A percentile compares a stretch with the other conserved stretches of the same genome.
phyloP scores from a whole-genome alignment of 2,888 invertebrate species.

The Selenia dentaria region DNA sequence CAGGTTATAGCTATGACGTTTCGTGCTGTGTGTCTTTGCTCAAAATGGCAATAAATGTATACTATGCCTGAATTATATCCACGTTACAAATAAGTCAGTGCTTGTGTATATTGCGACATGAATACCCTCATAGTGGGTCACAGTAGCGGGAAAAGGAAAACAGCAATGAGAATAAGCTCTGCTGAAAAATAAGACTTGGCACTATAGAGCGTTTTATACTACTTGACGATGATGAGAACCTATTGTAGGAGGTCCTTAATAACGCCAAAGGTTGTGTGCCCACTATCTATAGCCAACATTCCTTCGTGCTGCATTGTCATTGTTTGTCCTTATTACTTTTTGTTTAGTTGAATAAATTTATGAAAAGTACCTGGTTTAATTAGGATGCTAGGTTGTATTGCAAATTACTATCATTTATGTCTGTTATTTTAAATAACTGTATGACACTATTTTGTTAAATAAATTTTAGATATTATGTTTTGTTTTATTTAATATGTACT shows the following conservation, averaged over 20 bases:
- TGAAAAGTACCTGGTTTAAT: conserved; percentile 84
- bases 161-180: background rate
- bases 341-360: conserved; percentile 75
- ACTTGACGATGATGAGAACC: background rate
- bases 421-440: conserved; percentile 84
- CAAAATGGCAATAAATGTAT: conserved; percentile 5
- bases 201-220: background rate
- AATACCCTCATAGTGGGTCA: conserved; percentile 41
- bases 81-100: conserved; percentile 32
- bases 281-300: conserved; percentile 77
- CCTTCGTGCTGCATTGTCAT: conserved; percentile 80
- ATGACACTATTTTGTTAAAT: conserved; percentile 85
- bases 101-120: conserved; percentile 32
- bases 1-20: too few species aligned
- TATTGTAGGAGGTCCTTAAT: conserved; percentile 11
- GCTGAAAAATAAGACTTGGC: background rate
- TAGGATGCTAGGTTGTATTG: conserved; percentile 83
- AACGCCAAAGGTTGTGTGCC: conserved; percentile 20
- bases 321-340: conserved; percentile 67
- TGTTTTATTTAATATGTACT: conserved; percentile 66
- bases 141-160: conserved; percentile 31
- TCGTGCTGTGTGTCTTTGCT: conserved; percentile 9
- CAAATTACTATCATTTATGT: conserved; percentile 80
- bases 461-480: conserved; percentile 77
- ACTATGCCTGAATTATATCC: conserved; percentile 11